Evolutionary conservation across 2,888 invertebrate species (phyloP).

Genomic region (Endotricha flammealis): DNA sequence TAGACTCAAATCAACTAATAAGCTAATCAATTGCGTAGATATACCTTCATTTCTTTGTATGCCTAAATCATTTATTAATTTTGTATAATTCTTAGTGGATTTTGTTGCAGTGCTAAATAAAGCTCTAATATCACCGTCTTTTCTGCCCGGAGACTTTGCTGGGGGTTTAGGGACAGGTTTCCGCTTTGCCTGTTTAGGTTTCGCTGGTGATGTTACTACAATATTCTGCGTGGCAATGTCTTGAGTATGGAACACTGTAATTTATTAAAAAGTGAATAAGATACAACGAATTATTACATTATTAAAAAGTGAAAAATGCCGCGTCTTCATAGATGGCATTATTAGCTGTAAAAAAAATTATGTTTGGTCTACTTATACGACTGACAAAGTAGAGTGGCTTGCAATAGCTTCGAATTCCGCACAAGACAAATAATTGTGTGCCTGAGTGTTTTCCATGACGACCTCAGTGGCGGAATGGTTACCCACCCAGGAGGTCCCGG

Average conservation of each 20-base stretch:
- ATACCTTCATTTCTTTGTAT: slow-evolving; percentile 51
- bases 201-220: slow-evolving; percentile 25
- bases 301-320: too few species aligned
- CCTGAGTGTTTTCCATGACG: too few species aligned
- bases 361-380: too few species aligned
- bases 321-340: too few species aligned
- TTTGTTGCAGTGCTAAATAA: slow-evolving; percentile 70
- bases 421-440: too few species aligned
- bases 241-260: slow-evolving; percentile 44
- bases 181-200: slow-evolving; percentile 44
- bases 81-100: slow-evolving; percentile 67
- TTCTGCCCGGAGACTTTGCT: slow-evolving; percentile 50
- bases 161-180: slow-evolving; percentile 34
- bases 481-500: too few species aligned
- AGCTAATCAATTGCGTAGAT: slow-evolving; percentile 51
- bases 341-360: too few species aligned
- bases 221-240: slow-evolving; percentile 32
- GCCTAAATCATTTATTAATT: slow-evolving; percentile 57
- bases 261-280: slow-evolving; percentile 9
- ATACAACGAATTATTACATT: too few species aligned
- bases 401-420: too few species aligned
- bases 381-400: too few species aligned
- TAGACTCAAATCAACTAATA: slow-evolving; percentile 66
- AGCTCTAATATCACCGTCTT: slow-evolving; percentile 75
- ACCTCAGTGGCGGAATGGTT: too few species aligned